A percentile compares a stretch with the other conserved stretches of the same genome.
Conservation (phyloP, 1,140 invertebrate genomes). For the Dreissena polymorpha region DNA sequence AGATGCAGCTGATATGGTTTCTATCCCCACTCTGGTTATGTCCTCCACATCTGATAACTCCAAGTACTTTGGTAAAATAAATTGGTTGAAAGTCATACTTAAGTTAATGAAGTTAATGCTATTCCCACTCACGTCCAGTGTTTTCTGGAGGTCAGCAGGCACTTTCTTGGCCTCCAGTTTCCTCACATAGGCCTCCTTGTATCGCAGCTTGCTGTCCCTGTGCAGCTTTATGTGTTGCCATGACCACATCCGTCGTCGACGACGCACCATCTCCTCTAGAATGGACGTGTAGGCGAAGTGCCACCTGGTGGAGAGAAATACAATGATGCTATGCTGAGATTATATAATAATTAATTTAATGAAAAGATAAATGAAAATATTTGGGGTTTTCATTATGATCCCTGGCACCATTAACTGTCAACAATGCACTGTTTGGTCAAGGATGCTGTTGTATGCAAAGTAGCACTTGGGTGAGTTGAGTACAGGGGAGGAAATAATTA, state of each 20-base stretch:
- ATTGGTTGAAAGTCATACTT: no score
- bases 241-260: conserved; percentile 90
- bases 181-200: conserved; percentile 87
- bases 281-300: conserved; percentile 92
- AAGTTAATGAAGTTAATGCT: no score
- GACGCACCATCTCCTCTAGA: conserved; percentile 89
- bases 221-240: conserved; percentile 94
- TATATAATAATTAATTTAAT: not conserved
- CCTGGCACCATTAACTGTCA: not conserved
- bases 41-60: no score
- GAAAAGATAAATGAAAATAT: not conserved
- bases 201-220: conserved; percentile 87
- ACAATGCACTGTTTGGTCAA: no score
- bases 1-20: no score
- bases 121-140: conserved; percentile 72
- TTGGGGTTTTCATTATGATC: not conserved
- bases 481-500: no score
- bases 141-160: conserved; percentile 72
- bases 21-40: no score
- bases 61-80: no score
- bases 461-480: no score
- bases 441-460: no score
- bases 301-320: conserved; percentile 87
- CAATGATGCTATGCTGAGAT: not conserved
- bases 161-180: conserved; percentile 88